Conservation (phyloP, 2,888 invertebrate genomes). For the Hartigia nigra region DNA sequence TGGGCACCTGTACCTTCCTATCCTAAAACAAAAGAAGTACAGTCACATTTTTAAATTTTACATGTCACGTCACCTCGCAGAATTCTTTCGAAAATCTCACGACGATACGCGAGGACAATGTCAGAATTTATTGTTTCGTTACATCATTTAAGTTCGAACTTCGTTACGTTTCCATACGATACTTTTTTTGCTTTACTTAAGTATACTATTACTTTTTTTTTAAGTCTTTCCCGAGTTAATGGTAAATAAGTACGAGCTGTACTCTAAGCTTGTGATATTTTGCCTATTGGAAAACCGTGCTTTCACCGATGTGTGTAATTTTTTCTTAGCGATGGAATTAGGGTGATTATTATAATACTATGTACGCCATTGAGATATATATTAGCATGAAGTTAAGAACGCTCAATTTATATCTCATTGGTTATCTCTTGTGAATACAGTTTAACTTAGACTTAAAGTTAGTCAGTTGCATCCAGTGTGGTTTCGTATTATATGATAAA, state of each 20-base stretch:
- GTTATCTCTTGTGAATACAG: not conserved
- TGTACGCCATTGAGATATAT: not conserved
- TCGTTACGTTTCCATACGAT: not conserved
- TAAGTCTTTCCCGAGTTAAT: not conserved
- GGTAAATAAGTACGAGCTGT: not conserved
- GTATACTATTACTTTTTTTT: not conserved
- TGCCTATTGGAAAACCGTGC: not conserved
- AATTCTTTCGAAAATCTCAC: not conserved
- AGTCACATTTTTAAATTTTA: not conserved
- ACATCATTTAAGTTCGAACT: not conserved
- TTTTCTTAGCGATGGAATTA: not conserved
- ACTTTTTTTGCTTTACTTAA: not conserved
- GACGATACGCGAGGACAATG: not conserved
- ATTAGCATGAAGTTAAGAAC: not conserved
- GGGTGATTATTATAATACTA: not conserved
- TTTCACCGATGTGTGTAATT: not conserved
- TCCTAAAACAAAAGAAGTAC: not conserved
- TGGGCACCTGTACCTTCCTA: not conserved
- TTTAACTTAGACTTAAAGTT: not conserved
- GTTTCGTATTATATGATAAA: constrained; percentile 33
- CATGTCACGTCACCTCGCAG: not conserved
- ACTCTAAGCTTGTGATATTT: not conserved
- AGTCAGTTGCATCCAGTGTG: constrained; percentile 23
- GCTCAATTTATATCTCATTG: not conserved
- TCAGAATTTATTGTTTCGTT: not conserved